These are phyloP conservation scores for Hemibagrus wyckioides DNA, from an alignment of 2,113 vertebrate species.

Conservation along the genomic window DNA sequence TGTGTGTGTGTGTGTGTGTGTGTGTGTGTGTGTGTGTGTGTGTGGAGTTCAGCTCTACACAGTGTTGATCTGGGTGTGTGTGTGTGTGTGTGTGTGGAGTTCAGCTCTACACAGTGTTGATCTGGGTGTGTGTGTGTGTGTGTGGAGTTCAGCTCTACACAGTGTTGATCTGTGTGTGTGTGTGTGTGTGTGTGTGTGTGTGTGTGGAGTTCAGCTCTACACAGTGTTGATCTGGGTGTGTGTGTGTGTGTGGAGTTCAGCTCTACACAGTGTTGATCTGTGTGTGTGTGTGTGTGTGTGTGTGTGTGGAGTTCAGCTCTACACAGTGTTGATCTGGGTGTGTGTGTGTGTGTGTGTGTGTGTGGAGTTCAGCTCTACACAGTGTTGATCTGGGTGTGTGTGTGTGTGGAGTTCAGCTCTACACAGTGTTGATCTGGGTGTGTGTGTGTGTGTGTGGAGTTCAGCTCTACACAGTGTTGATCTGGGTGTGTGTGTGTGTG, in stretches of 20 bases:
- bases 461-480: neutral
- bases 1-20: constrained; percentile 1
- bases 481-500: neutral
- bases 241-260: neutral
- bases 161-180: neutral
- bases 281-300: neutral
- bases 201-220: too few relatives aligned
- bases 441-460: neutral
- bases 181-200: neutral
- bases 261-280: neutral
- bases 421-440: neutral
- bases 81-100: neutral
- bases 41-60: too few relatives aligned
- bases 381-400: neutral
- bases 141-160: neutral
- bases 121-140: neutral
- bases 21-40: too few relatives aligned
- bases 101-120: neutral
- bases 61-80: neutral
- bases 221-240: neutral
- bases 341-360: neutral
- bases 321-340: neutral
- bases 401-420: neutral
- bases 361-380: neutral
- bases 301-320: neutral